Evolutionary conservation across 2,888 invertebrate genomes (phyloP).

Genomic region (Apodemia duryi): DNA sequence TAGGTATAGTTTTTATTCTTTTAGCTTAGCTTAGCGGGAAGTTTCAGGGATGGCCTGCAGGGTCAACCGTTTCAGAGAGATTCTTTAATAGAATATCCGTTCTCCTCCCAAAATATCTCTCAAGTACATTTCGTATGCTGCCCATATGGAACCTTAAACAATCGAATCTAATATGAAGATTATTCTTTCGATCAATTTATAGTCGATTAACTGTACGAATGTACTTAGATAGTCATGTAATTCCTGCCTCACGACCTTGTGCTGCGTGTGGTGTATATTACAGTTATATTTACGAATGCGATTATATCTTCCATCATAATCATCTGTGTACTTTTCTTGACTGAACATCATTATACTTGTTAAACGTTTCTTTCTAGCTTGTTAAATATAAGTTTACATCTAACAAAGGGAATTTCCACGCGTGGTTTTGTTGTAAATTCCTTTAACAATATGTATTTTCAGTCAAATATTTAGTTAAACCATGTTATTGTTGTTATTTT

Average conservation of each 20-base stretch:
- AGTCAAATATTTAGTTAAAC: no score
- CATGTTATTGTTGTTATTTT: no score
- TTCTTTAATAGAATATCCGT: no score
- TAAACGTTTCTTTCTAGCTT: background rate
- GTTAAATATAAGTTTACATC: background rate
- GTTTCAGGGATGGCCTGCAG: no score
- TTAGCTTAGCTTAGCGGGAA: no score
- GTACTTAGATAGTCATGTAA: conserved; percentile 6
- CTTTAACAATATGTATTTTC: no score
- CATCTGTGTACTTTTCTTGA: conserved; percentile 33
- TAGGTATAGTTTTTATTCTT: no score
- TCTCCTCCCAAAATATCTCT: no score
- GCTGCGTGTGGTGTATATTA: conserved; percentile 16
- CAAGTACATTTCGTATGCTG: no score
- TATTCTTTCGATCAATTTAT: background rate
- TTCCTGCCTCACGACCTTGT: conserved; percentile 3
- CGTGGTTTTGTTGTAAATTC: background rate
- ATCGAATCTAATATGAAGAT: background rate
- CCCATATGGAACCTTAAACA: background rate
- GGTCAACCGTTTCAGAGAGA: no score
- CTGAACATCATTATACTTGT: background rate
- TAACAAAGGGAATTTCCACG: background rate
- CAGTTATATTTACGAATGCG: conserved; percentile 25
- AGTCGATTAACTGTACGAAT: background rate
- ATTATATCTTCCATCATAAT: conserved; percentile 29